A percentile compares a stretch with the other conserved stretches of the same genome.
Evolutionary conservation across 2,113 vertebrate genomes (phyloP).

Genomic region (Rhabdornis inornatus): DNA sequence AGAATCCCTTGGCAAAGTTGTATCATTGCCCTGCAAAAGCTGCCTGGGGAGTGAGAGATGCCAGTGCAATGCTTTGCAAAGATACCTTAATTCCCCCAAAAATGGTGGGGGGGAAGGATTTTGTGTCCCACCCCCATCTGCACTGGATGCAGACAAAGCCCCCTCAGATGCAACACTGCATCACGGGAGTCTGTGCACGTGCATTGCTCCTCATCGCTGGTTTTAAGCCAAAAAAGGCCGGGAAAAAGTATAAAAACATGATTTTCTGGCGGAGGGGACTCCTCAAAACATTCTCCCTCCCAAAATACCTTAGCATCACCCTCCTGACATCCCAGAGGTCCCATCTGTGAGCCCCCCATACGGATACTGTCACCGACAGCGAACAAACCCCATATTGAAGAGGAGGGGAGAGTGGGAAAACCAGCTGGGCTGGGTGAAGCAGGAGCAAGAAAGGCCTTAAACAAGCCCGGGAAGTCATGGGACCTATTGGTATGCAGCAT

Average conservation of each 20-base stretch:
- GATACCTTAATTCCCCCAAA: neutral
- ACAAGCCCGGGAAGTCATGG: conserved; percentile 37
- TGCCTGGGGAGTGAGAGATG: neutral
- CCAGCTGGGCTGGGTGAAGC: neutral
- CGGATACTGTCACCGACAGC: fast-evolving
- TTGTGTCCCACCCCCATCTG: neutral
- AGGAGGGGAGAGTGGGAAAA: neutral
- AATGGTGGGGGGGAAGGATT: neutral
- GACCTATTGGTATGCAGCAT: conserved; percentile 51
- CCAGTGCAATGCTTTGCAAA: neutral
- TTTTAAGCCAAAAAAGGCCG: neutral
- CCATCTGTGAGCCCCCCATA: fast-evolving
- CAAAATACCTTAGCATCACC: neutral
- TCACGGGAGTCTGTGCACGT: neutral
- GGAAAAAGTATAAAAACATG: neutral
- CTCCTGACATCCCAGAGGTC: neutral
- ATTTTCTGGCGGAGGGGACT: neutral
- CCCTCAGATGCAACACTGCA: neutral
- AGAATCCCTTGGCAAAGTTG: neutral
- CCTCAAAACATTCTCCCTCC: neutral
- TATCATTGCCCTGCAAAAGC: neutral
- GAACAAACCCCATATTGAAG: conserved; percentile 29
- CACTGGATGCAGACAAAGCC: neutral
- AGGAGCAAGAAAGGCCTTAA: conserved; percentile 21
- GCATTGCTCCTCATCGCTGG: neutral